Conservation (phyloP, 1,140 invertebrate species). For the Dreissena polymorpha region DNA sequence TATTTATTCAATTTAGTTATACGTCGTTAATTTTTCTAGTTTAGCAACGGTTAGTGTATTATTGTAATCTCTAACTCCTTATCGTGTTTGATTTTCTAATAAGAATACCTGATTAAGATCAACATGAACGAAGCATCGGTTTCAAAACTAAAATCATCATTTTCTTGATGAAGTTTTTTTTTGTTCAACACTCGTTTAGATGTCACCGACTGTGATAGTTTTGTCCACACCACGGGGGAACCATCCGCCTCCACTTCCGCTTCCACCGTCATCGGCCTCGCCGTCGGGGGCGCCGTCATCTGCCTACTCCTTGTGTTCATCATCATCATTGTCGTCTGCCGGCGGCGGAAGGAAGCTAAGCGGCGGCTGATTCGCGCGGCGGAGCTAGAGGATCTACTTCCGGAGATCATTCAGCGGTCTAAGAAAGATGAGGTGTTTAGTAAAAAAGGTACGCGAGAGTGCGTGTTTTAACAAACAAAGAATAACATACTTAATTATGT, state of each 20-base stretch:
- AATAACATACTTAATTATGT: no score
- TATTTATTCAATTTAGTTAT: no score
- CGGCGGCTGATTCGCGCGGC: slow-evolving; percentile 52
- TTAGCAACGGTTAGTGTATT: no score
- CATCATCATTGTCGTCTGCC: slow-evolving; percentile 26
- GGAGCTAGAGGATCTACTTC: slow-evolving; percentile 63
- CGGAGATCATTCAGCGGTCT: slow-evolving; percentile 60
- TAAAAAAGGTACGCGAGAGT: slow-evolving; percentile 62
- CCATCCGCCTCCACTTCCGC: not conserved
- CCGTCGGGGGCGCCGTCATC: slow-evolving; percentile 41
- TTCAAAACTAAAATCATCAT: no score
- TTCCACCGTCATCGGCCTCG: slow-evolving; percentile 12
- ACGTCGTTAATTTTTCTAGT: no score
- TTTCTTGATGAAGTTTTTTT: no score
- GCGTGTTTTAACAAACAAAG: not conserved
- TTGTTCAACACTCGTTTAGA: slow-evolving; percentile 25
- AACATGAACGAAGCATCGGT: no score
- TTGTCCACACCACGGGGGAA: slow-evolving; percentile 6
- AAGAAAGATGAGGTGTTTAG: slow-evolving; percentile 62
- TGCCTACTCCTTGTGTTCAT: slow-evolving; percentile 55
- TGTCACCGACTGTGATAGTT: slow-evolving; percentile 40
- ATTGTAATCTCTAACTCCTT: no score
- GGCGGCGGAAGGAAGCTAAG: slow-evolving; percentile 24
- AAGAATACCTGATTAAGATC: no score
- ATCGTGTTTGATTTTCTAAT: no score